Evolutionary conservation across 2,113 vertebrate genomes (phyloP).

Genomic region (Oncorhynchus mykiss): DNA sequence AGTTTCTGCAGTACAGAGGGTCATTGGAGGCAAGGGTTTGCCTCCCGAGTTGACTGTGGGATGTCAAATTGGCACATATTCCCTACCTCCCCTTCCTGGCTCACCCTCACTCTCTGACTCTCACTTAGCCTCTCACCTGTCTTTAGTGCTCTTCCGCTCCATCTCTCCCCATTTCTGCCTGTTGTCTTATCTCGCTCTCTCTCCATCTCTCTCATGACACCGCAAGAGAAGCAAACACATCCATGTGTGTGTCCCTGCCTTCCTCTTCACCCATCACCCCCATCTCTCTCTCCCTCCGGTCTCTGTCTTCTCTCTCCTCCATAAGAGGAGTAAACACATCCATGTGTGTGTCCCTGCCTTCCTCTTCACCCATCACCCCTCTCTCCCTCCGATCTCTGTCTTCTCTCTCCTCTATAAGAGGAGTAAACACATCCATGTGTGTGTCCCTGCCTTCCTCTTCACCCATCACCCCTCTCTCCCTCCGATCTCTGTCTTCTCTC

Average conservation of each 20-base stretch:
- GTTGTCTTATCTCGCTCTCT: neutral
- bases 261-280: neutral
- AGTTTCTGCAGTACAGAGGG: too few species aligned
- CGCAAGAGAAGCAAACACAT: neutral
- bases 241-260: neutral
- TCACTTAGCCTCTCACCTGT: neutral
- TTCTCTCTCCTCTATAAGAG: neutral
- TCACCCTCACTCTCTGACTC: too few species aligned
- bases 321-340: slow-evolving; percentile 1
- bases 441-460: neutral
- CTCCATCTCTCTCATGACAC: neutral
- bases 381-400: neutral
- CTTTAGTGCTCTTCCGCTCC: too few species aligned
- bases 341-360: neutral
- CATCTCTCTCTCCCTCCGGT: neutral
- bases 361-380: neutral
- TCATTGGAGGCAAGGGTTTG: too few species aligned
- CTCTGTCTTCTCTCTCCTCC: neutral
- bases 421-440: neutral
- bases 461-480: neutral
- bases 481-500: neutral
- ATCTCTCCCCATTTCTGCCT: neutral
- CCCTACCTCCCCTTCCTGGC: too few species aligned
- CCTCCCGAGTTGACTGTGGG: too few species aligned
- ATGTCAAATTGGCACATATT: too few species aligned